Base-by-base conservation (phyloP, 2,797 vertebrate species). In the Eupleurogrammus muticus region DNA sequence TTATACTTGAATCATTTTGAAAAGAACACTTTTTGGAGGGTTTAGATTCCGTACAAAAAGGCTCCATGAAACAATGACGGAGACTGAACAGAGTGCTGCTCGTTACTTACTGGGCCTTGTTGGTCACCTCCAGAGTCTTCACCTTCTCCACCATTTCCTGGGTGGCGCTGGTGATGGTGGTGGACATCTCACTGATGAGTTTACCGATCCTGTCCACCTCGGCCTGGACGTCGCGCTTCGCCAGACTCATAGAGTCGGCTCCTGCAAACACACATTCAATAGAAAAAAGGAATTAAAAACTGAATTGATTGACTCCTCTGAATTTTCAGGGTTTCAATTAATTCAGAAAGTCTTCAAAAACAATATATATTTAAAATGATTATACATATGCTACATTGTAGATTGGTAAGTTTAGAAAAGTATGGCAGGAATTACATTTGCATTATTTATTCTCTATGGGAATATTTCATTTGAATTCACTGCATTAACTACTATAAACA, bases 91-190 rank as follows among this genome's bases (percentile, higher is more conserved):
- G 16, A 17, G 2, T 5, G 19, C 5, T 24, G 59, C 34, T 16
- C n/a, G 42, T 8, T 6, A 90, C 90, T 91, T 72, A 93, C 92
- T 88, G 89, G 34, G 92, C 91, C 10, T 81, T 75, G 87, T 69
- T 85, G 80, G 84, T 71, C 81, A 92, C 61, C 62, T 91, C 87
- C 0, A 87, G 61, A 17, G 79, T 36, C 78, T 92, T 89, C 32
- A 92, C 38, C 50, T 79, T 88, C 56, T 93, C 88, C 67, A 92
- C 74, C 70, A 89, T 67, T 10, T 91, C 87, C 66, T 84, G 71
- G 49, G 87, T 83, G 2, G 72, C 60, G 1, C 12, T 17, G 60
- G 58, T 70, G 74, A 89, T 1, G 64, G 61, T 65, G 70, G 60
- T 16, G 4, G 87, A 70, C 28, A 92, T 79, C 2, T 90, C 87